Conservation (phyloP, 2,797 vertebrate species). For the Nothura maculosa region DNA sequence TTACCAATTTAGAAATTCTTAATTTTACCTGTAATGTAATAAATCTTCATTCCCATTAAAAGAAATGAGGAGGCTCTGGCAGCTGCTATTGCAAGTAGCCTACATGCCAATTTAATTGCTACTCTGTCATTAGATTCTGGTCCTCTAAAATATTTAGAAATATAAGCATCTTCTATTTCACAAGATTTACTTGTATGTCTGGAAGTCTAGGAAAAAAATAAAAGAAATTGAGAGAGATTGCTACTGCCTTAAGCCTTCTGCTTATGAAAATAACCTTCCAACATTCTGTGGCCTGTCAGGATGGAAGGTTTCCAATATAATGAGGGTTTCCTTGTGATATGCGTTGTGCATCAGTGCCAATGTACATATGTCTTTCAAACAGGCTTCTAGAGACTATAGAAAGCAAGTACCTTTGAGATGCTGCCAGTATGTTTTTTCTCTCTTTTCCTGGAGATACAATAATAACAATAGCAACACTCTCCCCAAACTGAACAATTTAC, state of each 20-base stretch:
- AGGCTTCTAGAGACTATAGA: neutral
- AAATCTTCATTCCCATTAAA: neutral
- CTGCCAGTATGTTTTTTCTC: neutral
- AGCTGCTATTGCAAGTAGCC: neutral
- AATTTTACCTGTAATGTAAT: neutral
- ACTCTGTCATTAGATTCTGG: neutral
- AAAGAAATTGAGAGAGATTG: neutral
- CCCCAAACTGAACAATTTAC: neutral
- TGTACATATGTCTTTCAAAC: neutral
- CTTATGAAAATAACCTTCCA: neutral
- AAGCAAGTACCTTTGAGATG: neutral
- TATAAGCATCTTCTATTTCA: neutral
- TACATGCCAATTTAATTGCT: neutral
- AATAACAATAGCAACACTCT: neutral
- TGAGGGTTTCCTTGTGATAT: rapidly evolving
- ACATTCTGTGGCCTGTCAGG: neutral
- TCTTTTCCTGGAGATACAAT: neutral
- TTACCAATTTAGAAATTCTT: neutral
- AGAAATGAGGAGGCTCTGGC: neutral
- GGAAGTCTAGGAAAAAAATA: neutral
- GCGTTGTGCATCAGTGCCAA: neutral
- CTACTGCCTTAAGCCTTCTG: neutral
- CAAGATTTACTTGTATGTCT: neutral
- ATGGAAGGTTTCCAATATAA: neutral
- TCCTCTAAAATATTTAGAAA: neutral